Evolutionary conservation across 37 sponge, comb jelly and placozoan species (phyloP), one percentile per base, ranked within the genome.

Genomic region (Tethya wilhelma): DNA sequence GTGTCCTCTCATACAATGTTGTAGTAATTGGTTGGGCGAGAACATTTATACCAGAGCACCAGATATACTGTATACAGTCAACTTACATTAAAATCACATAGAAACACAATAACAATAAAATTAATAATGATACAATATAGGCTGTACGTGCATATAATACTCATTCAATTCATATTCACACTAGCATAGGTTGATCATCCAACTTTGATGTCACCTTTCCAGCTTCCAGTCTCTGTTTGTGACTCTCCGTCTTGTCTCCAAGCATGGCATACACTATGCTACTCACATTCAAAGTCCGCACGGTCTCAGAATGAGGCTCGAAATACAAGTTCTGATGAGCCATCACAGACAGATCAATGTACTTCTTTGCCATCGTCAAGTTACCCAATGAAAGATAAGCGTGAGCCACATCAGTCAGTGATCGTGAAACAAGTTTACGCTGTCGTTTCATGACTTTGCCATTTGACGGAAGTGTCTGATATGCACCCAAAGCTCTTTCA

Each of bases 331-430:
- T 59, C 9, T 66, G 77, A 23, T 84, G 76, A 3, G 78, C 66
- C 12, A 58, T 30, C 2, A 66, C 14, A 1, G 86, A 84, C 59
- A 88, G 29, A 1, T 89, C 93, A 22, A 92, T 44, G 39, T 93
- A 78, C 64, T 86, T 88, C 77, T 85, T 88, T 0, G 93, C 90
- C 41, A 37, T 32, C 37, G 53, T n/a, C 45, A 89, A 14, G 31
- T 88, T 67, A 6, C 96, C 96, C 11, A 74, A 6, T 26, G 38
- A 42, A 4, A 95, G 71, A 46, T 92, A 81, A 6, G 84, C 79
- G 45, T 81, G 90, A 38, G 87, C 80, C 20, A 95, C 67, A 71
- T 95, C 94, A 37, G 71, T 89, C 65, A 95, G 67, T 37, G 72
- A 56, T 62, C 59, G 86, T 36, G 90, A 71, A 11, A 87, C 70